Percentiles rank a stretch among this genome's conserved stretches.
Evolutionary conservation across 35 echinoderm and acorn worm genomes (phyloP).

Genomic region (Lytechinus pictus): DNA sequence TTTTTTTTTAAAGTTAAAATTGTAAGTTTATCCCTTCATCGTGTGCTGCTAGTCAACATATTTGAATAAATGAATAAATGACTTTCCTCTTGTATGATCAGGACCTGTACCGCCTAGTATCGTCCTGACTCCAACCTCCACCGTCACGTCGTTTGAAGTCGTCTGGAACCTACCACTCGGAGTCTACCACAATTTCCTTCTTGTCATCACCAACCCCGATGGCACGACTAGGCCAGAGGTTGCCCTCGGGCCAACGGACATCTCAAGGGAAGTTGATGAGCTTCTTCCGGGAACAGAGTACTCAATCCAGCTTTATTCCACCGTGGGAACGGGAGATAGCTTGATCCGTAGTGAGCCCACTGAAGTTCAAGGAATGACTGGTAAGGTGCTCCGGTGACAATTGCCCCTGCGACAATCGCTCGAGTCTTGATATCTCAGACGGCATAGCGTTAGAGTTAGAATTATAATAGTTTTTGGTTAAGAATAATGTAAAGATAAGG

Average conservation of each 20-base stretch:
- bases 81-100: neutral
- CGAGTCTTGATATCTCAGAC: no score
- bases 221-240: neutral
- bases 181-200: neutral
- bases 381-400: neutral
- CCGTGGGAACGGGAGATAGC: constrained; percentile 21
- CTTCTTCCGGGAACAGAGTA: constrained; percentile 53
- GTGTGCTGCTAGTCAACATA: no score
- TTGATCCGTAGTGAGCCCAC: constrained; percentile 25
- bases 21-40: no score
- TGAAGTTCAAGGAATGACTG: constrained; percentile 19
- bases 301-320: constrained; percentile 26
- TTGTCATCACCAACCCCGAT: neutral
- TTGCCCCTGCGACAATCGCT: no score
- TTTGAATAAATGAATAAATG: no score
- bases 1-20: no score
- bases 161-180: neutral
- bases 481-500: no score
- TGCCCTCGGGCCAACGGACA: neutral
- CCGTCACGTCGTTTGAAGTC: neutral
- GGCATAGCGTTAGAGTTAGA: no score
- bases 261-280: neutral
- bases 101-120: neutral
- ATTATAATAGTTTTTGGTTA: no score
- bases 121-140: neutral